Evolutionary conservation across 2,113 vertebrate species (phyloP).

Genomic region (Willisornis vidua): DNA sequence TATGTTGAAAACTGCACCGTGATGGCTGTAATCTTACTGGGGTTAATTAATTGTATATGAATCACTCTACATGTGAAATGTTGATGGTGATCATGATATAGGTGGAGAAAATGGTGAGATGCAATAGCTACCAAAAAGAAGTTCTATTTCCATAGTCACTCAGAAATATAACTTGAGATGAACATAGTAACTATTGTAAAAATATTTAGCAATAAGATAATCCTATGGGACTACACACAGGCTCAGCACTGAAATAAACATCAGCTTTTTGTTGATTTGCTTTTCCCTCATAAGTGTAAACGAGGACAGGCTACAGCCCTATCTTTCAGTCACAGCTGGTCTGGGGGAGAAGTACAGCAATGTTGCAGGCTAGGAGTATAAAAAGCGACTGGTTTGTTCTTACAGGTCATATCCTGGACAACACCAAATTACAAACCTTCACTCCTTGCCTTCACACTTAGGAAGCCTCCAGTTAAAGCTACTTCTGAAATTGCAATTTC

Average conservation of each 20-base stretch:
- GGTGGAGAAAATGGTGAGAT: neutral
- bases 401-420: neutral
- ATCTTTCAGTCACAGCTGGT: neutral
- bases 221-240: neutral
- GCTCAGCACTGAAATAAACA: neutral
- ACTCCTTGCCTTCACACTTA: neutral
- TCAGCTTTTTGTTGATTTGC: neutral
- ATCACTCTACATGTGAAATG: neutral
- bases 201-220: neutral
- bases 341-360: neutral
- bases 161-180: neutral
- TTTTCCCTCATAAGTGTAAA: neutral
- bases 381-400: neutral
- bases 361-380: neutral
- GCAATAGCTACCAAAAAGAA: neutral
- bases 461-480: neutral
- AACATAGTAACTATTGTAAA: neutral
- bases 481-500: neutral
- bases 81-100: neutral
- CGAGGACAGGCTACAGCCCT: neutral
- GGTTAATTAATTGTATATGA: neutral
- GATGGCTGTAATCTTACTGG: neutral
- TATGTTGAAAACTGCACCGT: neutral
- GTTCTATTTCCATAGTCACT: neutral
- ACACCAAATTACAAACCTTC: accelerated